Percentiles rank a stretch among this genome's conserved stretches.
These are phyloP conservation scores for Chalcis sispes DNA, from an alignment of 2,888 invertebrate genomes.

Conservation along the genomic window DNA sequence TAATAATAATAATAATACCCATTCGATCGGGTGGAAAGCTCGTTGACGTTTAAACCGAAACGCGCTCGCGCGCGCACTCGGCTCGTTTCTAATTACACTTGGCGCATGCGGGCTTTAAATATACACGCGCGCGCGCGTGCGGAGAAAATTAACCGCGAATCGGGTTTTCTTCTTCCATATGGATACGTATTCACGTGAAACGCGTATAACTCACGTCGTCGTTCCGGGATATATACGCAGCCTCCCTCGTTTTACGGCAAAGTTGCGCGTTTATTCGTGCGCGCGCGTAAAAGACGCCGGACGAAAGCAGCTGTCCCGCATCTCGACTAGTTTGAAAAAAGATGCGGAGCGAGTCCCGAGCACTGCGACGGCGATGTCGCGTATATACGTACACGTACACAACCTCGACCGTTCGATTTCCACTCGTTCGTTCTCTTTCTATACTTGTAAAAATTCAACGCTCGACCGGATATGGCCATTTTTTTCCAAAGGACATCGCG, in stretches of 20 bases:
- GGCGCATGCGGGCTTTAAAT: constrained; percentile 8
- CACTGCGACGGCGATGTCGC: no score
- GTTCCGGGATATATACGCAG: constrained; percentile 48
- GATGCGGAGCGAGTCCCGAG: neutral
- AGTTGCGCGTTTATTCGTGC: constrained; percentile 1
- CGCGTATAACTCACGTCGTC: neutral
- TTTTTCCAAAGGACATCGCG: neutral
- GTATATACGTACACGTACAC: no score
- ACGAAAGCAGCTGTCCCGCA: constrained; percentile 70
- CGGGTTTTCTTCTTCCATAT: no score
- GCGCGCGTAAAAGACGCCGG: constrained; percentile 8
- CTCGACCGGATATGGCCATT: constrained; percentile 18
- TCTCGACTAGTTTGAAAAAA: constrained; percentile 55
- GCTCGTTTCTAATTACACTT: constrained; percentile 52
- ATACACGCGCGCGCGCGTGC: neutral
- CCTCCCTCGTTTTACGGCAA: constrained; percentile 17
- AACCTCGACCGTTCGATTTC: neutral
- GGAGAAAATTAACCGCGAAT: constrained; percentile 1
- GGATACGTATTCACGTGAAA: constrained; percentile 6
- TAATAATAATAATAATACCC: no score
- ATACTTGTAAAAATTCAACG: constrained; percentile 42
- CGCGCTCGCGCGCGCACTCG: neutral
- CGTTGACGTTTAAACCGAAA: neutral
- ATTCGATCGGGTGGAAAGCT: no score
- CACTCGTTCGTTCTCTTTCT: neutral